Percentiles rank a stretch among this genome's conserved stretches.
Conservation (phyloP, 1,140 invertebrate genomes). For the Thrips palmi region DNA sequence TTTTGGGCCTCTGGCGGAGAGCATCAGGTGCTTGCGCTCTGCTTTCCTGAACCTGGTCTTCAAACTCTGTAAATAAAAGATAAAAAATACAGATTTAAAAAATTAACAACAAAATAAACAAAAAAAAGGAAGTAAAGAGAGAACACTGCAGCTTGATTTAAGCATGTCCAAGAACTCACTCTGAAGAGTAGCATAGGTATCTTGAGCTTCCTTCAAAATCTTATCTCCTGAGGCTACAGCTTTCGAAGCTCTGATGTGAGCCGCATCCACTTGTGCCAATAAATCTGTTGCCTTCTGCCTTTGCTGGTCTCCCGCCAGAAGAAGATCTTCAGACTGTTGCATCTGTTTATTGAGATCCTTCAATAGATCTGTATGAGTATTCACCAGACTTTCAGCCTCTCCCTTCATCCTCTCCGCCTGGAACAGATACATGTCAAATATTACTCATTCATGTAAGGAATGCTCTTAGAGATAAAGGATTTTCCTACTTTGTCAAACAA, state of each 20-base stretch:
- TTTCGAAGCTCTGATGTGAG: slow-evolving; percentile 52
- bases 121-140: not conserved
- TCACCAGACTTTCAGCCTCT: slow-evolving; percentile 14
- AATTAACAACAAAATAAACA: not conserved
- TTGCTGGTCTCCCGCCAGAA: slow-evolving; percentile 32
- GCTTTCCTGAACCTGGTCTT: slow-evolving; percentile 63
- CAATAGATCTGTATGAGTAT: slow-evolving; percentile 22
- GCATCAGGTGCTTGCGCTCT: slow-evolving; percentile 46
- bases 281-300: slow-evolving; percentile 42
- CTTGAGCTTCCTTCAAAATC: slow-evolving; percentile 68
- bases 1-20: slow-evolving; percentile 32
- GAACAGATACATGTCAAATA: not conserved
- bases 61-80: slow-evolving; percentile 48
- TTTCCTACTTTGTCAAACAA: not conserved
- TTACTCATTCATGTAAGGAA: not conserved
- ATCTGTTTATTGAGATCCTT: slow-evolving; percentile 39
- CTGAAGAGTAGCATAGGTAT: slow-evolving; percentile 64
- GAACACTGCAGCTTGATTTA: not conserved
- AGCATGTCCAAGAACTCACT: slow-evolving; percentile 31
- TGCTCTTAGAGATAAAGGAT: not conserved
- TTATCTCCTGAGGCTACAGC: slow-evolving; percentile 68
- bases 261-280: slow-evolving; percentile 45
- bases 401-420: slow-evolving; percentile 18
- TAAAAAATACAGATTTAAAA: slow-evolving; percentile 1
- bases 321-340: slow-evolving; percentile 26